A percentile compares a stretch with the other conserved stretches of the same genome.
Evolutionary conservation across 2,113 vertebrate species (phyloP).

Genomic region (Ovis canadensis): DNA sequence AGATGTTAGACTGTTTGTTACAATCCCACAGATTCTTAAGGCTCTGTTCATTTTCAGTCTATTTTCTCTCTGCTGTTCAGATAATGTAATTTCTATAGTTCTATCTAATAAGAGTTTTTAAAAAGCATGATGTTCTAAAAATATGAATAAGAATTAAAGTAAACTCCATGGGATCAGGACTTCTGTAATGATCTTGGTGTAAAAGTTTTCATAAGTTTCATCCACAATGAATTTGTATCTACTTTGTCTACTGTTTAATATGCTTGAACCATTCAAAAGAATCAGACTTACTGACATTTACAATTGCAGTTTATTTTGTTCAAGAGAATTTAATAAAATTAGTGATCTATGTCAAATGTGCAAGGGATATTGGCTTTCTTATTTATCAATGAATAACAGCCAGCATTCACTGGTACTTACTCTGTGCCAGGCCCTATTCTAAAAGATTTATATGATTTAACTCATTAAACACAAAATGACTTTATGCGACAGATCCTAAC

Average conservation of each 20-base stretch:
- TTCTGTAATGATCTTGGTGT: neutral
- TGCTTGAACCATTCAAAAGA: neutral
- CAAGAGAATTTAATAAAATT: neutral
- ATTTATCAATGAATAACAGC: neutral
- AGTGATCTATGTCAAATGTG: neutral
- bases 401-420: neutral
- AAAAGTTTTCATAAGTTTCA: neutral
- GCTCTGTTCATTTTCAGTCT: neutral
- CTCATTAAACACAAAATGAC: neutral
- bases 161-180: neutral
- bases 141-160: neutral
- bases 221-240: neutral
- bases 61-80: neutral
- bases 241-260: neutral
- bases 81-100: neutral
- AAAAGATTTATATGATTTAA: neutral
- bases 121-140: neutral
- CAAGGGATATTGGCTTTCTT: neutral
- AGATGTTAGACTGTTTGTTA: neutral
- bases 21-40: neutral
- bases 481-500: neutral
- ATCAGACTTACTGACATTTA: neutral
- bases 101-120: neutral
- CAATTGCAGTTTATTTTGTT: neutral
- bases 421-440: neutral